Evolutionary conservation across 2,888 invertebrate genomes (phyloP), one percentile per base, ranked within the genome.

Genomic region (Drosophila paracracens): DNA sequence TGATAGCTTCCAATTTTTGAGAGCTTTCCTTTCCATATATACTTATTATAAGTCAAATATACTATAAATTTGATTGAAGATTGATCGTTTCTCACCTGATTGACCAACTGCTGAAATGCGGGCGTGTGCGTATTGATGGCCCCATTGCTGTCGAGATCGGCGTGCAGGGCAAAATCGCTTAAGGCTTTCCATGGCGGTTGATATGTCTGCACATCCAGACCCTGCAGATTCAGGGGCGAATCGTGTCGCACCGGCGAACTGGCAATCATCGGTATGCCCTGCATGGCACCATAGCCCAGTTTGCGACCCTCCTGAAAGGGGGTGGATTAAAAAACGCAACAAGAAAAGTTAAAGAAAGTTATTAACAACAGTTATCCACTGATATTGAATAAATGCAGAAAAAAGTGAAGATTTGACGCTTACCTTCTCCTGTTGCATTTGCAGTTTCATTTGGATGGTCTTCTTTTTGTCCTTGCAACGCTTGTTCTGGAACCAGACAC

Each of bases 401-500:
- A 7, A 13, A 13, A 13, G 21, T 16, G 8, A 16, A 16, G 46
- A 25, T 25, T 1, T 16, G 1, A 7, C 27, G 3, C 16, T 2
- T 95, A 98, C 98, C 97, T 98, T 98, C 94, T 99, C 99, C 93
- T 99, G 98, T 91, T 98, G 98, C 96, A 99, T 98, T 93, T 99
- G 98, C 94, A 99, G 97, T 93, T 99, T 99, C 95, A 99, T 96
- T 91, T 98, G 96, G 59, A 99, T 97, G 63, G 98, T 98, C 93
- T 98, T 97, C 95, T 99, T 99, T 94, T 99, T 99, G 94, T 99
- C 98, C 94, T 99, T 99, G 94, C 98, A 99, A 79, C 99, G 95
- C 93, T 99, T 99, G 94, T 99, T 99, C 94, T 99, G 99, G 95
- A 99, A 99, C 99, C 99, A 99, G 70, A 99, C 99, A 91, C 99